Evolutionary conservation across 2,888 invertebrate genomes (phyloP).

Genomic region (Malachius bipustulatus): DNA sequence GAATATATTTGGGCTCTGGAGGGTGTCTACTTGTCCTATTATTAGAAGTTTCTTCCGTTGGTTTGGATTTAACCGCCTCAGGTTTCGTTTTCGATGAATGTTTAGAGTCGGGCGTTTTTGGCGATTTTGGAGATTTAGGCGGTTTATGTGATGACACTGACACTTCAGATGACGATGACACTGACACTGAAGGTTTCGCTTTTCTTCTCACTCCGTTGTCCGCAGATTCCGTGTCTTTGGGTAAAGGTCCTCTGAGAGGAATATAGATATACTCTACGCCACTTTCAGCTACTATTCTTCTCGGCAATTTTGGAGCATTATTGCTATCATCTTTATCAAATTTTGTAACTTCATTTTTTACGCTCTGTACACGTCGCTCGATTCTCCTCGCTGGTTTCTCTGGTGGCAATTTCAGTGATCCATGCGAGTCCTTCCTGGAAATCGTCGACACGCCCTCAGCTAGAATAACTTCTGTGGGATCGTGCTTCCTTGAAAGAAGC

Average conservation of each 20-base stretch:
- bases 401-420: constrained; percentile 10
- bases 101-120: background rate
- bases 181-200: background rate
- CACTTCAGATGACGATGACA: background rate
- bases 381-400: constrained; percentile 16
- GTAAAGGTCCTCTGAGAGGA: constrained; percentile 37
- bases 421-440: background rate
- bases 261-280: constrained; percentile 39
- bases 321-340: constrained; percentile 26
- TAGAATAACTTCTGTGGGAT: constrained; percentile 51
- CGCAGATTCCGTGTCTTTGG: constrained; percentile 20
- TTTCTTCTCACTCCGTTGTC: background rate
- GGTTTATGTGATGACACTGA: background rate
- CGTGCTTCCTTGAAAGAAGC: constrained; percentile 46
- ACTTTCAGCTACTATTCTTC: constrained; percentile 32
- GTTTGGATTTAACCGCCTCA: background rate
- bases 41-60: constrained; percentile 10
- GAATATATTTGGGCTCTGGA: constrained; percentile 43
- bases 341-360: constrained; percentile 29
- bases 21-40: constrained; percentile 13
- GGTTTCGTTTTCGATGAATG: background rate
- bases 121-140: background rate
- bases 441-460: constrained; percentile 47
- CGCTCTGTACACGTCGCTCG: constrained; percentile 17
- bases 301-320: constrained; percentile 25